phyloP scores from a whole-genome alignment of 2,888 invertebrate species.

The Brachyopa scutellaris region DNA sequence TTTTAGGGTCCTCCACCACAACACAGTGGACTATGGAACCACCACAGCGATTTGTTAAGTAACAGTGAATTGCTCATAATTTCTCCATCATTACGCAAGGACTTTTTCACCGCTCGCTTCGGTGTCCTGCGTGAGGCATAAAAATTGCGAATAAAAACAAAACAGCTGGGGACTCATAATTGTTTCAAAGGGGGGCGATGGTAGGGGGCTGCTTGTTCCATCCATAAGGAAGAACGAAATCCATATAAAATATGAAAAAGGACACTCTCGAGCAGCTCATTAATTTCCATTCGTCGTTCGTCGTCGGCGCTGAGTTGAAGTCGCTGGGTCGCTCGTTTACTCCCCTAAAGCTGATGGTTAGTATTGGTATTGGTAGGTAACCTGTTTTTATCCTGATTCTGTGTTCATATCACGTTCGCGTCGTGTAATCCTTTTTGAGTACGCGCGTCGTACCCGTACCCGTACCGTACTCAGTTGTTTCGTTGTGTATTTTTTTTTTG shows the following conservation, averaged over 20 bases:
- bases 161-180: constrained; percentile 65
- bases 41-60: constrained; percentile 62
- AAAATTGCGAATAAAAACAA: constrained; percentile 63
- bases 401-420: constrained; percentile 67
- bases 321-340: background rate
- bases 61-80: constrained; percentile 68
- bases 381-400: constrained; percentile 56
- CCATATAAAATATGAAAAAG: constrained; percentile 45
- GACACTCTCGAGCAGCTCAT: constrained; percentile 63
- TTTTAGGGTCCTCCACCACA: background rate
- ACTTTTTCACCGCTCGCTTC: background rate
- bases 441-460: constrained; percentile 17
- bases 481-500: background rate
- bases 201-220: background rate
- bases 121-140: constrained; percentile 32
- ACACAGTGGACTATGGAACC: background rate
- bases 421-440: constrained; percentile 70
- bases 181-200: constrained; percentile 21
- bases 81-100: constrained; percentile 51
- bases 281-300: constrained; percentile 68
- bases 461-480: background rate
- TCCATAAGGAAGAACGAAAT: constrained; percentile 23
- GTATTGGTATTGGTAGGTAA: constrained; percentile 1
- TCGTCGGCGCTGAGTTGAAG: constrained; percentile 1
- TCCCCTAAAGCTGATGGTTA: background rate